Conservation (phyloP, 2,797 vertebrate genomes). For the Enoplosus armatus region DNA sequence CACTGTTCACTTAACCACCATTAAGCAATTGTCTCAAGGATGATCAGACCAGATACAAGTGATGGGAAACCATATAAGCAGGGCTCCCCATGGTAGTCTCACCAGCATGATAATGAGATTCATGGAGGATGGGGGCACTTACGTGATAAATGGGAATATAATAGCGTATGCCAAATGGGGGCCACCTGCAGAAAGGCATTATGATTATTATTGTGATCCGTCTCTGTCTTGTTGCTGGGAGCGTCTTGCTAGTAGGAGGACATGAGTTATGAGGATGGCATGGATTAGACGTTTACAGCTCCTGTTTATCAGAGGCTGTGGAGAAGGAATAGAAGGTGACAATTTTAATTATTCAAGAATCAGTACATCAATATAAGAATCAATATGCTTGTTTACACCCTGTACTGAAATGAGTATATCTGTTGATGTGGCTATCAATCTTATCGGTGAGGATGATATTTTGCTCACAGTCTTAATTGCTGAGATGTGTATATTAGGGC, state of each 20-base stretch:
- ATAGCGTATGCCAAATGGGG: constrained; percentile 73
- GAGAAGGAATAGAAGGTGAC: constrained; percentile 40
- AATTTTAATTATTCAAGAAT: constrained; percentile 53
- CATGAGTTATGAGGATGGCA: constrained; percentile 75
- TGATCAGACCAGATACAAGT: constrained; percentile 64
- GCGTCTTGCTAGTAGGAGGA: constrained; percentile 71
- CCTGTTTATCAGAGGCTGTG: constrained; percentile 58
- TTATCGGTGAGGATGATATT: constrained; percentile 15
- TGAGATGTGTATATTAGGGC: neutral
- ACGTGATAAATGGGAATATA: constrained; percentile 82
- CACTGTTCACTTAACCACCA: constrained; percentile 59
- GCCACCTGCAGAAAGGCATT: constrained; percentile 80
- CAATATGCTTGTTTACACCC: constrained; percentile 34
- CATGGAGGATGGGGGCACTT: constrained; percentile 68
- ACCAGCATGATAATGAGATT: constrained; percentile 68
- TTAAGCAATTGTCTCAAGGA: constrained; percentile 63
- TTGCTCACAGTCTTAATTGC: constrained; percentile 13
- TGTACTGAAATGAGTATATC: constrained; percentile 28
- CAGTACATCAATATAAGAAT: constrained; percentile 44
- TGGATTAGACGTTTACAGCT: constrained; percentile 61
- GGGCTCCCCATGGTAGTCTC: constrained; percentile 50
- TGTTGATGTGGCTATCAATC: constrained; percentile 28
- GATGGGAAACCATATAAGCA: constrained; percentile 55
- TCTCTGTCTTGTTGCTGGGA: constrained; percentile 79
- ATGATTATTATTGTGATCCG: constrained; percentile 76